Evolutionary conservation across 2,797 vertebrate species (phyloP).

Genomic region (Danio albolineatus): DNA sequence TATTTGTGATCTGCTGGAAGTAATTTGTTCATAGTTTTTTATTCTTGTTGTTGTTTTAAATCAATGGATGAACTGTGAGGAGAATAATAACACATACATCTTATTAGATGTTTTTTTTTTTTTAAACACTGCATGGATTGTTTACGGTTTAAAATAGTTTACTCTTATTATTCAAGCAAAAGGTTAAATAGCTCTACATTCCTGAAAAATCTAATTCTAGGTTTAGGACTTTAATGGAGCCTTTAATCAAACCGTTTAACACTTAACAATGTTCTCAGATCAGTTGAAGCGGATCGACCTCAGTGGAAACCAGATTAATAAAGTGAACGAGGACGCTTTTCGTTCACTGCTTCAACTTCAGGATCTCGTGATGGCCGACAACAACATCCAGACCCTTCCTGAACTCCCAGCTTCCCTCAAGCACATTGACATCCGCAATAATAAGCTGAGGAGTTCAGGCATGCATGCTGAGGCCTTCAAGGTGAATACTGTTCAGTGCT

Average conservation of each 20-base stretch:
- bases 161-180: too few species aligned
- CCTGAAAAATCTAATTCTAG: too few species aligned
- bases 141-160: too few species aligned
- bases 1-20: too few species aligned
- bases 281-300: conserved; percentile 82
- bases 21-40: too few species aligned
- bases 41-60: too few species aligned
- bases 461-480: conserved; percentile 76
- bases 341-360: conserved; percentile 74
- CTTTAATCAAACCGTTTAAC: background rate
- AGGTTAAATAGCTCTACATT: too few species aligned
- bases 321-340: conserved; percentile 74
- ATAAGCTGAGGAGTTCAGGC: conserved; percentile 76
- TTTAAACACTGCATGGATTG: too few species aligned
- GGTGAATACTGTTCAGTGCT: conserved; percentile 63
- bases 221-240: background rate
- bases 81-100: too few species aligned
- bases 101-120: too few species aligned
- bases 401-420: conserved; percentile 74
- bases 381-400: conserved; percentile 77
- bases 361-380: conserved; percentile 80
- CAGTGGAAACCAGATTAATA: conserved; percentile 79
- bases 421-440: conserved; percentile 76
- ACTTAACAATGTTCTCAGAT: conserved; percentile 68
- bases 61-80: too few species aligned